Percentiles rank a stretch among this genome's conserved stretches.
Conservation (phyloP, 1,140 invertebrate species). For the Sycophaga agraensis region DNA sequence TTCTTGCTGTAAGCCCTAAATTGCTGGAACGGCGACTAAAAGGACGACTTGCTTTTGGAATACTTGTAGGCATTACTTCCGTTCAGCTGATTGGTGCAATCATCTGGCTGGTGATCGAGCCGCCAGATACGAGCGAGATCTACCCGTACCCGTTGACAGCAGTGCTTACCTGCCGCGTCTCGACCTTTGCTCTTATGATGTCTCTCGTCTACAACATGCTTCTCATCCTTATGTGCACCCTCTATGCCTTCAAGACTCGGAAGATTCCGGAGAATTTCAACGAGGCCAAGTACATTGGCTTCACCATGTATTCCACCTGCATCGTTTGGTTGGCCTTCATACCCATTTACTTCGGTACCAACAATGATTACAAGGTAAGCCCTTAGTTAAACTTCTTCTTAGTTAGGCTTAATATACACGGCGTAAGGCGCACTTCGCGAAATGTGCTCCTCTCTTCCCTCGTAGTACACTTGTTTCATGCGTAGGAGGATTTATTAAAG, state of each 20-base stretch:
- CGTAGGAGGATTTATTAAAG: too few relatives aligned
- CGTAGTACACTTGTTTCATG: too few relatives aligned
- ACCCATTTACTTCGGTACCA: conserved; percentile 71
- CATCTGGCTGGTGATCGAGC: conserved; percentile 68
- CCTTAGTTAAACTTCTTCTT: too few relatives aligned
- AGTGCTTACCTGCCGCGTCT: conserved; percentile 70
- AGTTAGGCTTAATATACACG: too few relatives aligned
- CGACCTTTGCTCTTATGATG: conserved; percentile 70
- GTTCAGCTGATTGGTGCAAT: conserved; percentile 65
- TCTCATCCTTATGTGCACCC: conserved; percentile 70
- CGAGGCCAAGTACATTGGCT: conserved; percentile 70
- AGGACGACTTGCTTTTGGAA: conserved; percentile 18
- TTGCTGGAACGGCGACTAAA: too few relatives aligned
- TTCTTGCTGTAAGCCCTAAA: too few relatives aligned
- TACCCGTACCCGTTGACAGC: conserved; percentile 62
- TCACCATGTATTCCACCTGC: conserved; percentile 77
- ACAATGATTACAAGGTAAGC: conserved; percentile 65
- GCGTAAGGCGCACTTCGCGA: too few relatives aligned
- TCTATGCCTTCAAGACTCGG: conserved; percentile 74
- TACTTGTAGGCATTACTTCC: conserved; percentile 60
- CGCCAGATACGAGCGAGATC: conserved; percentile 64
- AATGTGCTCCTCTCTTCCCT: too few relatives aligned
- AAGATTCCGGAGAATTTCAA: conserved; percentile 78
- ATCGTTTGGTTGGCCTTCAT: conserved; percentile 76
- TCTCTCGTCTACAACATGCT: conserved; percentile 76